A percentile compares a stretch with the other conserved stretches of the same genome.
Conservation (phyloP, 2,113 vertebrate species). For the Cebus imitator region DNA sequence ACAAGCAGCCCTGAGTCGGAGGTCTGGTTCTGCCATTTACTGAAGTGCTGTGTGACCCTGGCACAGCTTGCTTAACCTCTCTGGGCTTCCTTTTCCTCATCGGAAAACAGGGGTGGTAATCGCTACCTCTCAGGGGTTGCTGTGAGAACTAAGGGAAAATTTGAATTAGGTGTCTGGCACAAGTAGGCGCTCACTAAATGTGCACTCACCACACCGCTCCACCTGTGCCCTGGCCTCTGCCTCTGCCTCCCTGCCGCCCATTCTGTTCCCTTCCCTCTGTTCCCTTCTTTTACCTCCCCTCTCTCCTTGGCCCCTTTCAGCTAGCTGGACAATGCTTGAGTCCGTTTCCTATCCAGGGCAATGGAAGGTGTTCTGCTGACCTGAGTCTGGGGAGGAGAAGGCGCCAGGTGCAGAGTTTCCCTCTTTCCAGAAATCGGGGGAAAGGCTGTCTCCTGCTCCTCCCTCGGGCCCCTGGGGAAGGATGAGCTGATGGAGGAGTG, state of each 20-base stretch:
- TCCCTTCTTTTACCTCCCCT: background rate
- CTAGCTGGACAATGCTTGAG: background rate
- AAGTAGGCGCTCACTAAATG: background rate
- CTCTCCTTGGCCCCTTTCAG: background rate
- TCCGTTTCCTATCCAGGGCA: background rate
- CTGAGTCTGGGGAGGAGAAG: background rate
- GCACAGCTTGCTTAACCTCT: conserved; percentile 13
- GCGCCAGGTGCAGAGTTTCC: background rate
- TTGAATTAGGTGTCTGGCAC: background rate
- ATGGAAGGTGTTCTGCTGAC: background rate
- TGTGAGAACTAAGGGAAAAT: background rate
- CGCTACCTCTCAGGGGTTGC: background rate
- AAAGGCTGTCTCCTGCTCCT: background rate
- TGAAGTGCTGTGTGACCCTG: background rate
- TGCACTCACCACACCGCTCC: rapidly evolving
- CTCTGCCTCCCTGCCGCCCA: background rate
- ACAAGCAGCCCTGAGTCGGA: background rate
- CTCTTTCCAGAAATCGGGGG: background rate
- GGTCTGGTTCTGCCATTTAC: background rate
- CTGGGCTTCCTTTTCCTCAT: conserved; percentile 30
- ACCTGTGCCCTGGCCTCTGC: background rate
- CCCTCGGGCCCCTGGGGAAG: background rate
- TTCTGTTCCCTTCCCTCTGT: background rate
- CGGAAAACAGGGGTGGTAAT: background rate
- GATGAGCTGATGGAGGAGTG: background rate